phyloP scores from a whole-genome alignment of 2,113 vertebrate species.

The Pteronura brasiliensis region DNA sequence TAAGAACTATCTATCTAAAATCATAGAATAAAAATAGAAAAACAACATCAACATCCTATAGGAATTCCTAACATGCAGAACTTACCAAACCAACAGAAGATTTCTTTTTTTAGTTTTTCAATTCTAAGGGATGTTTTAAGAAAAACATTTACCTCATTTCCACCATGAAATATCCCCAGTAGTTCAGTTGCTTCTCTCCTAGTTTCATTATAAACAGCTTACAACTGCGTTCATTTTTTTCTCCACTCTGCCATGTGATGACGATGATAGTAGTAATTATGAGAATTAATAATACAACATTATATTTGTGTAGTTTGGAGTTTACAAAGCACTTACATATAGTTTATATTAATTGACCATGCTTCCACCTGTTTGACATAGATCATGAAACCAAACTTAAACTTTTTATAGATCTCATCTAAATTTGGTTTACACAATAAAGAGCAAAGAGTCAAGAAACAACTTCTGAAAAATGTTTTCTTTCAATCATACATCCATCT shows the following conservation, averaged over 20 bases:
- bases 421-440: not conserved
- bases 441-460: not conserved
- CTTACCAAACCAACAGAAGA: not conserved
- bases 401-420: not conserved
- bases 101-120: too few species aligned
- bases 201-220: not conserved
- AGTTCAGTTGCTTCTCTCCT: not conserved
- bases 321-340: not conserved
- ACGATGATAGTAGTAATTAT: not conserved
- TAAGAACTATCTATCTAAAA: slow-evolving; percentile 18
- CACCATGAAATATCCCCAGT: not conserved
- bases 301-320: not conserved
- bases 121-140: too few species aligned
- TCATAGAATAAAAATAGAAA: not conserved
- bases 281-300: not conserved
- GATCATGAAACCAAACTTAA: not conserved
- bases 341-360: not conserved
- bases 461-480: not conserved
- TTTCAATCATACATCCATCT: not conserved
- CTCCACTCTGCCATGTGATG: not conserved
- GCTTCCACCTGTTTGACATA: not conserved
- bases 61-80: not conserved
- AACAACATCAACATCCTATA: not conserved
- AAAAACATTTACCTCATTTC: not conserved
- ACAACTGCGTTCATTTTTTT: not conserved